Conservation (phyloP, 2,797 vertebrate species). For the Silurus aristotelis region DNA sequence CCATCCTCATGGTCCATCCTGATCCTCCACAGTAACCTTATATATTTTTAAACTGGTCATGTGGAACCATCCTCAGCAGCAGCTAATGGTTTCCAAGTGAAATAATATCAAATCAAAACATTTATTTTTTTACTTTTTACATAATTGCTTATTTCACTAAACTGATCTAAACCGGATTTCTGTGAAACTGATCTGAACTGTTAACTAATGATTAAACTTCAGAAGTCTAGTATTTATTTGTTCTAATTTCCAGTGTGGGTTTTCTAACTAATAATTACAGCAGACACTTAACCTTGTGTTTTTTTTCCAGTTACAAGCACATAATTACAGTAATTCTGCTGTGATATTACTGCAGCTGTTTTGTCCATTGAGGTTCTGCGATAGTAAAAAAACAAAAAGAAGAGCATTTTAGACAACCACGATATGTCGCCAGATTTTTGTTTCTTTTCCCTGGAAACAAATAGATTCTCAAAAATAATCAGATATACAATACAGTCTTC, state of each 20-base stretch:
- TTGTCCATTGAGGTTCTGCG: not conserved
- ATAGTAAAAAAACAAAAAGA: not conserved
- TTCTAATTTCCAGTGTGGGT: conserved; percentile 18
- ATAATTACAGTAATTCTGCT: conserved; percentile 34
- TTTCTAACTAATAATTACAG: conserved; percentile 29
- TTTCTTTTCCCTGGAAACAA: not conserved
- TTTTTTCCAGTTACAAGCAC: conserved; percentile 1
- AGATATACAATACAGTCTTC: not conserved
- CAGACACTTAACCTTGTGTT: conserved; percentile 22
- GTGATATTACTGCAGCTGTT: conserved; percentile 2
- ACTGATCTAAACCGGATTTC: not conserved
- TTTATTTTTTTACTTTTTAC: not conserved
- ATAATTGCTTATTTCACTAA: not conserved
- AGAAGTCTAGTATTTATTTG: not conserved
- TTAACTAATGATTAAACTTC: conserved; percentile 25
- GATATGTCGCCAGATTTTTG: not conserved
- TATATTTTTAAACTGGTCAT: too few species aligned
- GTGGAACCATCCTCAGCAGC: too few species aligned
- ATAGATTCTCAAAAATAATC: not conserved
- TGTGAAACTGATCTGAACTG: not conserved
- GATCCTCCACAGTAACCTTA: too few species aligned
- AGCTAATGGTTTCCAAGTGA: not conserved
- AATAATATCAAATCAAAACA: not conserved
- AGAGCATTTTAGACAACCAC: not conserved
- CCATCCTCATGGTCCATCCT: too few species aligned